Evolutionary conservation across 2,797 vertebrate genomes (phyloP), one percentile per base, ranked within the genome.

Genomic region (Ispidina picta): DNA sequence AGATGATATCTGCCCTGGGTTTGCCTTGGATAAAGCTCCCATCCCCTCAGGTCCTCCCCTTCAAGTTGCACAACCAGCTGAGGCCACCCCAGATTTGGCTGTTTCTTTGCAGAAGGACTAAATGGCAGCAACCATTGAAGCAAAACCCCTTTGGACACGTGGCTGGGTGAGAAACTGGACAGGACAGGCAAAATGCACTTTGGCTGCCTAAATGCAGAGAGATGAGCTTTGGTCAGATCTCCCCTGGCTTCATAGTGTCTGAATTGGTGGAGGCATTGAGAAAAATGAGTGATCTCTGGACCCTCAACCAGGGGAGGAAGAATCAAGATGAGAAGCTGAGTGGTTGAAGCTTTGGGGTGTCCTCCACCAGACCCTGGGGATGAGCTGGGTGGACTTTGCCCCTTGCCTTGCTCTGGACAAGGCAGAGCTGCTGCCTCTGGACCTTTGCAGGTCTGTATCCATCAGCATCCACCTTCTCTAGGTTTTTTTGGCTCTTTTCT

Each of bases 51-150:
- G 54, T 51, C 73, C 76, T 92, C 83, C 83, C 29, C 85, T 96
- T 88, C 59, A 1, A 75, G 25, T 95, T 93, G 85, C 92, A 81
- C 90, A 93, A 93, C 70, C 54, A 52, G 51, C 13, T 16, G 77
- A 91, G 93, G 89, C 95, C 92, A 95, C 93, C 93, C 92, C 74
- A n/a, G 77, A 68, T 84, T 70, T 83, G 80, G 41, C 89, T 54
- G 25, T 21, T 70, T 12, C 68, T 88, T 74, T 84, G 71, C 88
- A 56, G 6, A 21, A 92, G 33, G 10, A 10, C 31, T 44, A 29
- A 90, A 59, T 59, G 60, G 78, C 76, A 88, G 83, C 39, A 31
- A 84, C 41, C 31, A 1, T 59, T 62, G 89, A 20, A 85, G 70
- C n/a, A 39, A 81, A 12, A 12, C 7, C 39, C 51, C 63, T 73